Evolutionary conservation across 2,797 vertebrate genomes (phyloP), one percentile per base, ranked within the genome.

Genomic region (Sciurus vulgaris): DNA sequence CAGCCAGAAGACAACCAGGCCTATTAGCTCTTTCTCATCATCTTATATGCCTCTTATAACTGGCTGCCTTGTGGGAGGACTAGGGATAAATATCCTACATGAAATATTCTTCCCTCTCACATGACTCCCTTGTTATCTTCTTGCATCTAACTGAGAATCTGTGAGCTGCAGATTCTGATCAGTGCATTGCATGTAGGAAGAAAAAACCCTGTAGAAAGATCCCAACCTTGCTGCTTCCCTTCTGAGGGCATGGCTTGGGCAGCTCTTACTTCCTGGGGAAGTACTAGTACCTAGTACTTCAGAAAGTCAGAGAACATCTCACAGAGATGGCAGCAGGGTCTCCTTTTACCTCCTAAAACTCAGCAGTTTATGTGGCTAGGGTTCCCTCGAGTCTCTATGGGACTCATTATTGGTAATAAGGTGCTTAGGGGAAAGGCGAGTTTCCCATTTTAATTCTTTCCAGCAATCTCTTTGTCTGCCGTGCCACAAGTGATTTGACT

Each of bases 401-500:
- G 84, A 47, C 51, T 91, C 54, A 28, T 86, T 78, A 76, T 76
- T 72, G 74, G 70, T 88, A 33, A 24, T 70, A 79, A 61, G 26
- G 81, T 49, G 56, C 65, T 82, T 47, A 28, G 59, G 44, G 8
- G n/a, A 47, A 38, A 67, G 59, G 10, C 15, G 44, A 65, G 12
- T 49, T 79, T 95, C 81, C 61, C 65, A 51, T 90, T 73, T 92
- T 90, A 91, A 70, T 93, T 90, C 92, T 49, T 92, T 94, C 44
- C 74, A 95, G 93, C 59, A 51, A 4, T 93, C 41, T 89, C 63
- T 83, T 67, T 87, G 74, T 93, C 87, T 14, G 33, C 92, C 79
- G 86, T 92, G 61, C 72, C 56, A 51, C 47, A 87, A 93, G 73
- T 82, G 73, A 92, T 89, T 84, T 93, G 78, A 91, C 93, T 96